A percentile compares a stretch with the other conserved stretches of the same genome.
These are phyloP conservation scores for Stratiolaelaps scimitus DNA, from an alignment of 1,140 invertebrate species.

Conservation along the genomic window DNA sequence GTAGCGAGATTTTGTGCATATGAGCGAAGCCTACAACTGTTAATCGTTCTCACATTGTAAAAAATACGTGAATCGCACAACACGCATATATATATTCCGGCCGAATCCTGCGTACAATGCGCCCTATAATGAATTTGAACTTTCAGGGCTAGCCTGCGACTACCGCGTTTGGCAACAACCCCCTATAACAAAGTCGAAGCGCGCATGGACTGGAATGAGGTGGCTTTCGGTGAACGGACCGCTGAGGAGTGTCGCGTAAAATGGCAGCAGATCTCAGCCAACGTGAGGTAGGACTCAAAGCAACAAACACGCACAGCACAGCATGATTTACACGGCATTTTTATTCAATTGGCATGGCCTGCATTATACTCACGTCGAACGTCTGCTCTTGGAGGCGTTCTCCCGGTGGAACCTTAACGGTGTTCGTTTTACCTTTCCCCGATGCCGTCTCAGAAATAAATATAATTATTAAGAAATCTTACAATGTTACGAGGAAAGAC, in stretches of 20 bases:
- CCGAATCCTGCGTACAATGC: too few species aligned
- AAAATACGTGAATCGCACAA: neutral
- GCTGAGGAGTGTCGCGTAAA: slow-evolving; percentile 9
- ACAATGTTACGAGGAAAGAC: too few species aligned
- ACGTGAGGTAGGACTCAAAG: neutral
- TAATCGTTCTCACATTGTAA: neutral
- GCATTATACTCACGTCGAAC: too few species aligned
- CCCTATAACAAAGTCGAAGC: neutral
- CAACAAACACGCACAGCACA: too few species aligned
- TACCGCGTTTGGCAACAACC: neutral
- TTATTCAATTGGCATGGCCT: too few species aligned
- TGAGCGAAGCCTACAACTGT: neutral
- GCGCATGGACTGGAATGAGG: neutral
- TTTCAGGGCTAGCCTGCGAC: neutral
- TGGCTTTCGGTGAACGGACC: neutral
- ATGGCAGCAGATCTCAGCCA: slow-evolving; percentile 7
- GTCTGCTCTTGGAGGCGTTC: too few species aligned
- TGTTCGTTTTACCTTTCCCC: too few species aligned
- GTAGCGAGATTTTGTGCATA: neutral
- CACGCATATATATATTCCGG: too few species aligned
- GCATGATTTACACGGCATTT: too few species aligned
- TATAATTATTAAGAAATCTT: too few species aligned
- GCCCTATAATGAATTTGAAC: neutral
- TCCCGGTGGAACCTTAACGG: too few species aligned
- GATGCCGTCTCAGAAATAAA: too few species aligned